Evolutionary conservation across 1,140 invertebrate species (phyloP).

Genomic region (Bombus confusus): DNA sequence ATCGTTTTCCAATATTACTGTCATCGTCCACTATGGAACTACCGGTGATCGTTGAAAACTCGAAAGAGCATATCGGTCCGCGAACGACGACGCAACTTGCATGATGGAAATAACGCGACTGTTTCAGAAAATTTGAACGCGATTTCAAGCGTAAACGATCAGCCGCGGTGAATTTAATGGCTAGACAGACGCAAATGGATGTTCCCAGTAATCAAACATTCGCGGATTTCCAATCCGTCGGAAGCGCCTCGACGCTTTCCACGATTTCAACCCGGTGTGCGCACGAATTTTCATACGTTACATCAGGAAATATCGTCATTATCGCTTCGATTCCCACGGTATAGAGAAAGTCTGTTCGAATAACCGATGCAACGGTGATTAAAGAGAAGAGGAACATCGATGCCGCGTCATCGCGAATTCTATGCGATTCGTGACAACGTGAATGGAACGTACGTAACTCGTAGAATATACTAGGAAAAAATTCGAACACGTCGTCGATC

Average conservation of each 20-base stretch:
- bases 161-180: neutral
- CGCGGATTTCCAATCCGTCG: neutral
- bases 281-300: conserved; percentile 10
- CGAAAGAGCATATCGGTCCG: neutral
- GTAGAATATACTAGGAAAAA: neutral
- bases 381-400: neutral
- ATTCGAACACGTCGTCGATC: neutral
- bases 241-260: neutral
- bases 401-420: neutral
- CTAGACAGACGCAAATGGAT: neutral
- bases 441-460: neutral
- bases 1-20: no score
- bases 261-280: neutral
- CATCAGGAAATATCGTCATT: neutral
- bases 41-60: neutral
- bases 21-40: neutral
- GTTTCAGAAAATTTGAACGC: conserved; percentile 8
- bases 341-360: neutral
- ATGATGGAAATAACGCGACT: neutral
- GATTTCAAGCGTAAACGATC: neutral
- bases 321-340: neutral
- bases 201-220: neutral
- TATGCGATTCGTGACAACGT: neutral
- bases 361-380: neutral
- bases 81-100: neutral